These are phyloP conservation scores for Lycia hirtaria DNA, from an alignment of 2,888 invertebrate genomes.

Conservation along the genomic window DNA sequence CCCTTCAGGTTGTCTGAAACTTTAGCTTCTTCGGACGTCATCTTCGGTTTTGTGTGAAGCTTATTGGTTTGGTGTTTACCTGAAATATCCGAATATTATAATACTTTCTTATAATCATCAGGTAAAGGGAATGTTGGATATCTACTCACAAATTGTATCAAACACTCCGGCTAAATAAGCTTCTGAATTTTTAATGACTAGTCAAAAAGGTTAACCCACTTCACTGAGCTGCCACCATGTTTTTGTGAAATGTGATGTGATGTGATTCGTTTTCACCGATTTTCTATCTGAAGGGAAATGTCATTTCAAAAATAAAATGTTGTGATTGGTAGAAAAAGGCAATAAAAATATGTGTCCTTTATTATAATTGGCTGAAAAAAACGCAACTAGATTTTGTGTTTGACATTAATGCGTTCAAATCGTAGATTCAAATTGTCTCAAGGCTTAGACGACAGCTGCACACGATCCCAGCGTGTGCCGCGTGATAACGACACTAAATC, in stretches of 20 bases:
- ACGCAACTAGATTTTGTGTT: no score
- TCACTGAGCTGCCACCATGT: slow-evolving; percentile 83
- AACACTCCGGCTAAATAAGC: slow-evolving; percentile 84
- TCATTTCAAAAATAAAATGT: no score
- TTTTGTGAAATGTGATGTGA: slow-evolving; percentile 61
- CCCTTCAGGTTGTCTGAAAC: slow-evolving; percentile 88
- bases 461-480: no score
- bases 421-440: no score
- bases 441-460: no score
- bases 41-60: slow-evolving; percentile 77
- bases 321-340: no score
- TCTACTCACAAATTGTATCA: slow-evolving; percentile 81
- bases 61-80: slow-evolving; percentile 82
- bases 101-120: slow-evolving; percentile 22
- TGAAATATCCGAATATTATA: slow-evolving; percentile 49
- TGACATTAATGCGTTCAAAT: no score
- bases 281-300: no score
- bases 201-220: slow-evolving; percentile 70
- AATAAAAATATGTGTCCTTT: no score
- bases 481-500: no score
- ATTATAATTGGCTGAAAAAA: no score
- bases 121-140: slow-evolving; percentile 7
- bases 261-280: no score
- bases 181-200: slow-evolving; percentile 75
- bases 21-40: slow-evolving; percentile 83